Percentiles rank a stretch among this genome's conserved stretches.
phyloP scores from a whole-genome alignment of 2,113 vertebrate species.

The Acanthisitta chloris region DNA sequence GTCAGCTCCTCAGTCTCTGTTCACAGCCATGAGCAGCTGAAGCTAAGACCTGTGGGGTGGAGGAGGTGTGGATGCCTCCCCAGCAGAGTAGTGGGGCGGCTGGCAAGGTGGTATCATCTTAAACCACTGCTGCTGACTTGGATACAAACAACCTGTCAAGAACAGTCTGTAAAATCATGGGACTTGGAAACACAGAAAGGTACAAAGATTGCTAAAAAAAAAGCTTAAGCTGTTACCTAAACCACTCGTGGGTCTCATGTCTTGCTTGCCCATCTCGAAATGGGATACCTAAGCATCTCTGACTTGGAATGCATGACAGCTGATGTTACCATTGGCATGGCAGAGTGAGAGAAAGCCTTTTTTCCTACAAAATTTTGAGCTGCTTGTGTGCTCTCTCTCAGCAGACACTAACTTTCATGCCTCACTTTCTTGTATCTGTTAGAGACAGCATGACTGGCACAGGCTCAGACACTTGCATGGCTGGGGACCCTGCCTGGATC shows the following conservation, averaged over 20 bases:
- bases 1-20: background rate
- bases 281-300: background rate
- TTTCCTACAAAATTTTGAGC: background rate
- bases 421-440: background rate
- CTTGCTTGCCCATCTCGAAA: background rate
- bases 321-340: fast-evolving
- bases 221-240: background rate
- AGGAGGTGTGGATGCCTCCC: background rate
- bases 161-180: background rate
- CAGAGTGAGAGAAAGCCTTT: background rate
- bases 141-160: background rate
- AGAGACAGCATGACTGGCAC: fast-evolving
- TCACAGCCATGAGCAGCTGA: background rate
- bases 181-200: background rate
- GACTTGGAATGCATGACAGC: background rate
- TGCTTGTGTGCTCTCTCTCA: background rate
- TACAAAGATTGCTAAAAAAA: background rate
- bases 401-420: background rate
- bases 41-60: background rate
- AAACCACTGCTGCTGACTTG: background rate
- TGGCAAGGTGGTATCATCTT: background rate
- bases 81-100: background rate
- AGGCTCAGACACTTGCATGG: fast-evolving
- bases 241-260: fast-evolving
- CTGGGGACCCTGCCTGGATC: background rate